phyloP scores from a whole-genome alignment of 2,113 vertebrate species.

The Neodon shergylaensis region DNA sequence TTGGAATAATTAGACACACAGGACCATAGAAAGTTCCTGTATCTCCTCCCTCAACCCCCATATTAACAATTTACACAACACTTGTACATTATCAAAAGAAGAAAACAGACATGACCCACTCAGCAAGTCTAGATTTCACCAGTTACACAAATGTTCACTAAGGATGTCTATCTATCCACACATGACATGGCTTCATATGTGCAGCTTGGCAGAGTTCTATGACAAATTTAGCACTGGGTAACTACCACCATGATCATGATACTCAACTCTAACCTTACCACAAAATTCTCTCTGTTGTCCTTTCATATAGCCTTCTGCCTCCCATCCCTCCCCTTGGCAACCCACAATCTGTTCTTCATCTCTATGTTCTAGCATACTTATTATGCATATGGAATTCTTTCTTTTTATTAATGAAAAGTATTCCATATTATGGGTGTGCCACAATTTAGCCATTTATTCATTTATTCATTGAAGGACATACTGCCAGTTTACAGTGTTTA shows the following conservation, averaged over 20 bases:
- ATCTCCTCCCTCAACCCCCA: not conserved
- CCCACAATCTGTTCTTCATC: constrained; percentile 5
- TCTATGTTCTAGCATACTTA: not conserved
- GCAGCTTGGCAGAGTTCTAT: not conserved
- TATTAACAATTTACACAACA: constrained; percentile 21
- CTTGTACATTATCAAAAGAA: not conserved
- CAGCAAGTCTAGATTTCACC: not conserved
- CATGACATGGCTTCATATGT: not conserved
- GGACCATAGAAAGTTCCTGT: not conserved
- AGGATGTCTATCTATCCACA: fast-evolving
- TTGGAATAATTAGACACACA: constrained; percentile 38
- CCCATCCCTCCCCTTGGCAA: not conserved
- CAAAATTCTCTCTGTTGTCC: not conserved
- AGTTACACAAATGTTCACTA: not conserved
- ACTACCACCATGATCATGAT: not conserved
- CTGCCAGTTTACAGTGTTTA: not conserved
- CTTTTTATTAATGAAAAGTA: constrained; percentile 25
- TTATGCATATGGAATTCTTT: constrained; percentile 13
- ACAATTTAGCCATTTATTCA: not conserved
- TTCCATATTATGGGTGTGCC: not conserved
- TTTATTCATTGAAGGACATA: not conserved
- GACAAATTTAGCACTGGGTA: not conserved
- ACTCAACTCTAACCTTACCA: not conserved
- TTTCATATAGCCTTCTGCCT: not conserved
- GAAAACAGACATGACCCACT: not conserved